These are phyloP conservation scores for Manis javanica DNA, from an alignment of 2,797 vertebrate species.

Conservation along the genomic window DNA sequence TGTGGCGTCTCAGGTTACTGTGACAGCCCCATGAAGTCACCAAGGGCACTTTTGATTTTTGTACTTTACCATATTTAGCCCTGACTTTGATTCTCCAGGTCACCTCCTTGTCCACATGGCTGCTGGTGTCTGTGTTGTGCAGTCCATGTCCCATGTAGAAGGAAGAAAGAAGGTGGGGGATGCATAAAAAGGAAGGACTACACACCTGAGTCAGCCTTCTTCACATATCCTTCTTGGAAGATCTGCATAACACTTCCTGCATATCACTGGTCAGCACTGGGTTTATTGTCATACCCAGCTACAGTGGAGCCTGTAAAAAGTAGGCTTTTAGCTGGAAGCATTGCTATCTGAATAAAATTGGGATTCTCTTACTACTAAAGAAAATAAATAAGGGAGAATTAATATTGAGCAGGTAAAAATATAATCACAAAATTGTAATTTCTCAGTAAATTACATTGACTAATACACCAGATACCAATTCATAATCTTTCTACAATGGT, in stretches of 20 bases:
- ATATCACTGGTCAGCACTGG: not conserved
- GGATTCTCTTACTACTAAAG: not conserved
- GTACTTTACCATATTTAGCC: not conserved
- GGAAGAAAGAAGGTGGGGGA: not conserved
- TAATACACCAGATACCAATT: not conserved
- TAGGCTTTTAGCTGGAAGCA: not conserved
- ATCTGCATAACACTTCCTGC: not conserved
- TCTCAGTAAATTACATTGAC: not conserved
- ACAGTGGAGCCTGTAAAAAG: not conserved
- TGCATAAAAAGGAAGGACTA: not conserved
- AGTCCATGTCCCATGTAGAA: not conserved
- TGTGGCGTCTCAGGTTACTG: not conserved
- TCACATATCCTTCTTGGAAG: not conserved
- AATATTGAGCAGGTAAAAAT: not conserved
- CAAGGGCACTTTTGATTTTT: constrained; percentile 36
- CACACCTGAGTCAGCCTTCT: not conserved
- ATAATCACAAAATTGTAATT: not conserved
- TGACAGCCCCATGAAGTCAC: not conserved
- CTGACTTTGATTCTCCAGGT: not conserved
- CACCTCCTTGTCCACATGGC: not conserved
- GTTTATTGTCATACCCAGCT: not conserved
- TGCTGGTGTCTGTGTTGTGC: not conserved
- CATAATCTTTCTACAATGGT: not conserved
- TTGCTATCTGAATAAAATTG: not conserved
- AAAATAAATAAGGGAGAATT: not conserved